These are phyloP conservation scores for Paragorgia papillata DNA, from an alignment of 92 coral and sea anemone genomes.

Conservation along the genomic window DNA sequence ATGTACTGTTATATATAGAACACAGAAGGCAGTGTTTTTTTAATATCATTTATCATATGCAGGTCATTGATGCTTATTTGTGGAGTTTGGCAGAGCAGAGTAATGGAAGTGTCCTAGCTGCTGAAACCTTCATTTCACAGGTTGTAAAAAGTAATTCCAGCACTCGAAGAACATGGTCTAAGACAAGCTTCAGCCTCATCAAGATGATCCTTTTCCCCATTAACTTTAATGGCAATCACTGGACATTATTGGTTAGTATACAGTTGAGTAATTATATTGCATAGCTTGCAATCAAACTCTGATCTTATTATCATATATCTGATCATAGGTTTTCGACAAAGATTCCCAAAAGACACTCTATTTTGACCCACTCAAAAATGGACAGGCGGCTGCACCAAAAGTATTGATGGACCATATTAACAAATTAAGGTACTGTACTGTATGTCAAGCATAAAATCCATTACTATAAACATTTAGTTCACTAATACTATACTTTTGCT, in stretches of 20 bases:
- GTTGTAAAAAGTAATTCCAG: constrained; percentile 46
- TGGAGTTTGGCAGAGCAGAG: too few relatives aligned
- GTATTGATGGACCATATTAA: too few relatives aligned
- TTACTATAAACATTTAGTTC: background rate
- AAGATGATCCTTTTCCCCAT: constrained; percentile 47
- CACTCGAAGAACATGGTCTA: constrained; percentile 55
- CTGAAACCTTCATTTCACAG: constrained; percentile 56
- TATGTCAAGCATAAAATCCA: constrained; percentile 5
- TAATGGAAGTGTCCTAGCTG: constrained; percentile 46
- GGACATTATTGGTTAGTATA: too few relatives aligned
- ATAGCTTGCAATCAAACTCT: too few relatives aligned
- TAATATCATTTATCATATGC: constrained; percentile 1
- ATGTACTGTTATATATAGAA: too few relatives aligned
- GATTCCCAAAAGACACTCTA: constrained; percentile 24
- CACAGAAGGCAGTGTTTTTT: too few relatives aligned
- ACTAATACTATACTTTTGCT: background rate
- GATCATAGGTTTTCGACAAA: background rate
- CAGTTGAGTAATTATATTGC: constrained; percentile 54
- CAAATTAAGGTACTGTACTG: too few relatives aligned
- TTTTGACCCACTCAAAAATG: constrained; percentile 6
- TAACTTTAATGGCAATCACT: too few relatives aligned
- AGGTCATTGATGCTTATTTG: too few relatives aligned
- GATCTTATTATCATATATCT: too few relatives aligned
- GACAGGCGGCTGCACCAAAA: constrained; percentile 20
- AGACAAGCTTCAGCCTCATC: constrained; percentile 30